A percentile compares a stretch with the other conserved stretches of the same genome.
phyloP scores from a whole-genome alignment of 1,140 invertebrate species.

The Bombus vancouverensis region DNA sequence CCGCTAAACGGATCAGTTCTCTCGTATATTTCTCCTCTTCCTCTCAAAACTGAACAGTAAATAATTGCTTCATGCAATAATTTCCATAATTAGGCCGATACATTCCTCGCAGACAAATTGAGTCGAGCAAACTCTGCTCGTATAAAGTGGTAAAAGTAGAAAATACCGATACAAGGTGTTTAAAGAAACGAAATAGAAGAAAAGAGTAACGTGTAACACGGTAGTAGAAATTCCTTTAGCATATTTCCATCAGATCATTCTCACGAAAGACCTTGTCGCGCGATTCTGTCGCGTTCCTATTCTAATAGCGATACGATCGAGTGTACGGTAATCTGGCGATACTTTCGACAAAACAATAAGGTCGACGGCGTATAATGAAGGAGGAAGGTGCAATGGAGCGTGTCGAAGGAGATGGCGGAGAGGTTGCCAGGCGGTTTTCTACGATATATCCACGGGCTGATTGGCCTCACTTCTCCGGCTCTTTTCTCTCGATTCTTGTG shows the following conservation, averaged over 20 bases:
- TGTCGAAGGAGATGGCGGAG: constrained; percentile 47
- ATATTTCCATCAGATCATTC: neutral
- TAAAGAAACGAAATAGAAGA: neutral
- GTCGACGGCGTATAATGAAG: constrained; percentile 60
- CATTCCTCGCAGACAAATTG: neutral
- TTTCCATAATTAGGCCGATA: neutral
- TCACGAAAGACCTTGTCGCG: neutral
- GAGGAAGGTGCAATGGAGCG: constrained; percentile 66
- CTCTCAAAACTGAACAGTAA: neutral
- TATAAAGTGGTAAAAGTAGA: neutral
- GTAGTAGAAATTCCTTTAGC: neutral
- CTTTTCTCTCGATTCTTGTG: neutral
- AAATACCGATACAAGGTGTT: neutral
- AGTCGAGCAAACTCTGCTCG: neutral
- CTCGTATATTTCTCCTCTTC: neutral
- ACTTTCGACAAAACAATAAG: constrained; percentile 71
- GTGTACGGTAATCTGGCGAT: constrained; percentile 20
- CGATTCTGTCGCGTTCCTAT: neutral
- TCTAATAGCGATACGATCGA: neutral
- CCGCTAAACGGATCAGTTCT: no score
- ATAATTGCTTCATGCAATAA: neutral
- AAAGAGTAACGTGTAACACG: neutral
- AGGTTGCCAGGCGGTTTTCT: constrained; percentile 48
- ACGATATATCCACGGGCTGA: constrained; percentile 30
- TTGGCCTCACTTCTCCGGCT: neutral